Evolutionary conservation across 2,797 vertebrate species (phyloP), one percentile per base, ranked within the genome.

Genomic region (Gambusia yucatana): DNA sequence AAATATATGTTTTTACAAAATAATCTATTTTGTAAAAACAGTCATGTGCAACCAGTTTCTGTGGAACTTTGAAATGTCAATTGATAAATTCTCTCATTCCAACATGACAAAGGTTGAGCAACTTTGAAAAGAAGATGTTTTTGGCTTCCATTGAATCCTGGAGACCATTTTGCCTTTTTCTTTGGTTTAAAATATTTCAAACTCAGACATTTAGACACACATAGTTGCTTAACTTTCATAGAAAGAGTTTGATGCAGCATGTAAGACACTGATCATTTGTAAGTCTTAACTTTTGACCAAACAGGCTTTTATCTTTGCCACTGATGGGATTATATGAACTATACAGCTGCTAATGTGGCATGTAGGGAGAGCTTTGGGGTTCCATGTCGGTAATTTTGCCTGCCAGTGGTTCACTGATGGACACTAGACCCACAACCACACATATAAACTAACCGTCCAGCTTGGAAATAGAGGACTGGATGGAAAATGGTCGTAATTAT

Each of bases 401-500:
- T 71, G 74, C 76, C 77, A 84, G 72, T 36, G 10, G 39, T 41
- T 75, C 74, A 80, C n/a, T 71, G 65, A 70, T 70, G n/a, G 67
- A 73, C 41, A 47, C 76, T 73, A 76, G 22, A 72, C 73, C 76
- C 76, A 79, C 41, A 71, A n/a, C 77, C 47, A 82, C n/a, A 77
- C 61, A 65, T 52, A 47, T 41, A 75, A 69, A 75, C 73, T 61
- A 80, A 20, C 73, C 61, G 73, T 50, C 80, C 84, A 75, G 80
- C 48, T 78, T 81, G 82, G 77, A 90, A 88, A 70, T 82, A 79
- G 74, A 65, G 55, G 73, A 46, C 85, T 90, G 87, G 85, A 86
- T 85, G 85, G 87, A 91, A 91, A 91, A 90, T 89, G 83, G 83
- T 75, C 73, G 76, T 86, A 84, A 94, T 94, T 89, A 93, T 91